These are phyloP conservation scores for Lamprotornis superbus DNA, from an alignment of 2,113 vertebrate genomes.

Conservation along the genomic window DNA sequence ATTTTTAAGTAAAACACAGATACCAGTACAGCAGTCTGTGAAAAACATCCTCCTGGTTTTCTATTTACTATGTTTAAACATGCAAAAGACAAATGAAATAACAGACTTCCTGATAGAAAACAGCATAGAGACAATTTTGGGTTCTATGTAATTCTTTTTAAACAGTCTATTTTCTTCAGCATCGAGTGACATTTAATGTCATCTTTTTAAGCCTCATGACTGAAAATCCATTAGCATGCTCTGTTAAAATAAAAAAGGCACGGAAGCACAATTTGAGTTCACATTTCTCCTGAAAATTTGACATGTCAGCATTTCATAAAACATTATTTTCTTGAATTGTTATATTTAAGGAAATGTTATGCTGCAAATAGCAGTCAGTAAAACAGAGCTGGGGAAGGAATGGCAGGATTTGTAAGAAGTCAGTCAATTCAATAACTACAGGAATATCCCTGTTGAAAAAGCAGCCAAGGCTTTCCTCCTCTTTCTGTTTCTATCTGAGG, in stretches of 20 bases:
- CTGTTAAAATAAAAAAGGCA: not conserved
- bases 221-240: conserved; percentile 17
- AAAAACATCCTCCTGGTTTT: not conserved
- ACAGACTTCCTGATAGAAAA: not conserved
- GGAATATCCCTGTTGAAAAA: not conserved
- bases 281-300: not conserved
- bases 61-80: not conserved
- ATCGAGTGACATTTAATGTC: not conserved
- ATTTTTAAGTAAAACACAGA: not conserved
- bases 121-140: not conserved
- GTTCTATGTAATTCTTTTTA: not conserved
- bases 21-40: not conserved
- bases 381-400: not conserved
- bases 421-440: not conserved
- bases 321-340: conserved; percentile 12
- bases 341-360: not conserved
- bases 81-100: not conserved
- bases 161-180: not conserved
- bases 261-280: not conserved
- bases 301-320: not conserved
- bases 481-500: not conserved
- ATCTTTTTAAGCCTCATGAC: not conserved
- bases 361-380: not conserved
- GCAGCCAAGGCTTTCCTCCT: not conserved
- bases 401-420: not conserved